A percentile compares a stretch with the other conserved stretches of the same genome.
Conservation (phyloP, 2,113 vertebrate genomes). For the Psittacula cyanocephala region DNA sequence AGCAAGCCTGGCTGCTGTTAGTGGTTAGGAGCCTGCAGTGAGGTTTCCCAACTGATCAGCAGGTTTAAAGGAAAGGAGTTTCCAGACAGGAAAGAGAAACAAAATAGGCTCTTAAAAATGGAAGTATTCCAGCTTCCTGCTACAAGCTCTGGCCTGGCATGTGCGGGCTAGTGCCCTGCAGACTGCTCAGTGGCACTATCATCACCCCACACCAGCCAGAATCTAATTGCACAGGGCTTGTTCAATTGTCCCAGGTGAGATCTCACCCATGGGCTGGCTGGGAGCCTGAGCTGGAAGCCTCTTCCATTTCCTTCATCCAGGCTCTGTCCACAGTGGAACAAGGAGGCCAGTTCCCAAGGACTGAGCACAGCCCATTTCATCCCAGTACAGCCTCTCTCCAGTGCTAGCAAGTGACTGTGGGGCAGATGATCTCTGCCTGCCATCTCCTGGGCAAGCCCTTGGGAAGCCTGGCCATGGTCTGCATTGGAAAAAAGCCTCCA, state of each 20-base stretch:
- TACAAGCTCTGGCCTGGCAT: neutral
- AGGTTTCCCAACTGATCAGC: neutral
- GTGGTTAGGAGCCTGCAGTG: neutral
- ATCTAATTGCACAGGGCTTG: neutral
- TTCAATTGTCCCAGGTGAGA: neutral
- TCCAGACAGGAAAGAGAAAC: neutral
- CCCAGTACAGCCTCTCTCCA: neutral
- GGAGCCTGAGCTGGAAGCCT: neutral
- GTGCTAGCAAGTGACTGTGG: neutral
- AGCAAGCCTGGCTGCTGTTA: neutral
- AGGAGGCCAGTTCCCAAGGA: neutral
- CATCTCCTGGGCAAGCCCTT: neutral
- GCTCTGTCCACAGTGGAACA: neutral
- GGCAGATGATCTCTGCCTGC: neutral
- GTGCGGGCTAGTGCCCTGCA: neutral
- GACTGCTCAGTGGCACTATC: neutral
- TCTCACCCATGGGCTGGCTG: neutral
- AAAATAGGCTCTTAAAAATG: neutral
- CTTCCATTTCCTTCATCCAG: neutral
- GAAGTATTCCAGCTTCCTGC: neutral
- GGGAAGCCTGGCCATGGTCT: neutral
- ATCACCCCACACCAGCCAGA: neutral
- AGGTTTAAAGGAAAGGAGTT: neutral
- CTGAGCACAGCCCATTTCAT: neutral
- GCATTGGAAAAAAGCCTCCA: neutral